These are phyloP conservation scores for Peromyscus californicus DNA, from an alignment of 2,113 vertebrate genomes.

Conservation along the genomic window DNA sequence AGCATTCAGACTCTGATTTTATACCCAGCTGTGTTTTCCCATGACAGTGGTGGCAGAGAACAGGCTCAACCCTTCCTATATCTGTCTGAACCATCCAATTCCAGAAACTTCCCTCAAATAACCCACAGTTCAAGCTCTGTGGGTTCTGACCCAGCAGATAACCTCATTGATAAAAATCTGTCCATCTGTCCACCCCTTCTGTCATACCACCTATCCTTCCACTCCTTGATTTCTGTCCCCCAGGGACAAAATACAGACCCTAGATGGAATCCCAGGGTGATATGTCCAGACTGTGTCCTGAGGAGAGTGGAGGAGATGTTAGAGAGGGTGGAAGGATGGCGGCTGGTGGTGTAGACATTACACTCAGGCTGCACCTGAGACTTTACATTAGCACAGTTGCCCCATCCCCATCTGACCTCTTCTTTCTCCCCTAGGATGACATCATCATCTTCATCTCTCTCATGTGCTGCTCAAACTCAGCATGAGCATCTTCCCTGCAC, in stretches of 20 bases:
- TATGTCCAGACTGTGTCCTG: accelerated
- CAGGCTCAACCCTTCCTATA: neutral
- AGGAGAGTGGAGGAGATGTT: neutral
- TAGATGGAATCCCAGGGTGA: accelerated
- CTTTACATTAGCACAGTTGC: neutral
- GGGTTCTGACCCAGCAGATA: accelerated
- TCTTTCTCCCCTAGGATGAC: neutral
- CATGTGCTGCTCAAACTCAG: neutral
- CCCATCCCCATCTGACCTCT: accelerated
- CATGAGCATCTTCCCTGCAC: neutral
- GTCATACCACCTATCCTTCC: neutral
- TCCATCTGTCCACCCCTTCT: accelerated
- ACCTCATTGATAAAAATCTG: neutral
- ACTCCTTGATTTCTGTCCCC: too few species aligned
- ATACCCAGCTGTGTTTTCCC: neutral
- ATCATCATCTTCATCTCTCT: neutral
- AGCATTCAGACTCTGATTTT: neutral
- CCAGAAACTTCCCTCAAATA: neutral
- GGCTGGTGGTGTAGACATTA: neutral
- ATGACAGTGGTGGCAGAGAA: neutral
- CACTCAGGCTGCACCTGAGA: neutral
- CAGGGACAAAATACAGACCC: too few species aligned
- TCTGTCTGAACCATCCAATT: neutral
- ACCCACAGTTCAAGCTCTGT: neutral
- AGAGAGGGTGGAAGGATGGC: neutral